Base-by-base conservation (phyloP, 2,888 invertebrate species). In the Tortricodes alternella region DNA sequence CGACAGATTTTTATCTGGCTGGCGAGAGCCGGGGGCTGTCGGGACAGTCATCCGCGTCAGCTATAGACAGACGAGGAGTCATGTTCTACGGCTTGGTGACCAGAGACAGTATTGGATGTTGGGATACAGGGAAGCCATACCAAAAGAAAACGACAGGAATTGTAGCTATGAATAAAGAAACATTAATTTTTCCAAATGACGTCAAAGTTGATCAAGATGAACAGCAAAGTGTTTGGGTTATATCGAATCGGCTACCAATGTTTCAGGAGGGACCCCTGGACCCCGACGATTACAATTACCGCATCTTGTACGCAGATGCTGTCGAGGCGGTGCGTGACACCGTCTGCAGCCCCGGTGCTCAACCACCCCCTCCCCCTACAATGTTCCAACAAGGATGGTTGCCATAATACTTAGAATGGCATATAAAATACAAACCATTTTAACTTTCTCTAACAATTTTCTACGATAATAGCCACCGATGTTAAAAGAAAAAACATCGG, bases 31-130 rank as follows among this genome's bases (percentile, higher is more conserved):
- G 94, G 64, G 94, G 94, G 5, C 62, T 77, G 1, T 76, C 76
- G 24, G 95, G 95, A 0, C 96, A 96, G 55, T 92, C 95, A 0
- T 95, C 96, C 0, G 94, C 95, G 0, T 94, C 95, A 0, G 94
- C 93, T 2, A 93, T 96, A 65, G 95, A 95, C 61, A 86, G 91
- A 32, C 92, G 92, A 61, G 95, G 95, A 0, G 92, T 96, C 0
- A 93, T 96, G 93, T 96, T 94, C 77, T 96, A 92, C 72, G 96
- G 96, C 74, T 92, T 96, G 75, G 95, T 96, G 0, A 94, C 94
- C 46, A 92, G 93, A 53, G 95, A 96, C 70, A 93, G 94, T 11
- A 83, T 97, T 0, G 95, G 94, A 37, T 96, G 96, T 70, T 96
- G 96, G 96, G 94, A 96, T 67, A 94, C 93, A 0, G 89, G 89